These are phyloP conservation scores for Ochropleura plecta DNA, from an alignment of 2,888 invertebrate species.

Conservation along the genomic window DNA sequence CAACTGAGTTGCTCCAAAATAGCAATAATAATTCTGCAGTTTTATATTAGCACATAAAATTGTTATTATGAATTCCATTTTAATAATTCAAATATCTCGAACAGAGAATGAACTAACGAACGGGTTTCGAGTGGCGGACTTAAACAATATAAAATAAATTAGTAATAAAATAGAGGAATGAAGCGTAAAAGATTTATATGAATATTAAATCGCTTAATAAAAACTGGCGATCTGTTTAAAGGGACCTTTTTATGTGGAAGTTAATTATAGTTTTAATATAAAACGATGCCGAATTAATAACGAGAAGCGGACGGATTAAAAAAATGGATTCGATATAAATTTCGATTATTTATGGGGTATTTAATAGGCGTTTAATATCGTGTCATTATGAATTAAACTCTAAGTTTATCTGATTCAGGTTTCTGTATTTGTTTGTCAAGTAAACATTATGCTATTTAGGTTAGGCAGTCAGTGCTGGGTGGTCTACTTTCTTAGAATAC, in stretches of 20 bases:
- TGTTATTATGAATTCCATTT: conserved; percentile 47
- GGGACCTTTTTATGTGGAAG: conserved; percentile 84
- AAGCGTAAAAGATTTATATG: conserved; percentile 82
- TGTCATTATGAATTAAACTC: conserved; percentile 74
- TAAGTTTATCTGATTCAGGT: conserved; percentile 34
- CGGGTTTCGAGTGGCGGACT: conserved; percentile 53
- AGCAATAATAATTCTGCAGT: conserved; percentile 43
- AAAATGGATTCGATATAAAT: conserved; percentile 87
- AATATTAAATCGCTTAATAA: conserved; percentile 84
- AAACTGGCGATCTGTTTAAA: conserved; percentile 82
- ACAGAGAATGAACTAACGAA: conserved; percentile 54
- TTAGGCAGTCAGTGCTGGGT: no score
- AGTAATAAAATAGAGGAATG: conserved; percentile 83
- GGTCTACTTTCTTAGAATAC: conserved; percentile 36
- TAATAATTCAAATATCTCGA: conserved; percentile 53
- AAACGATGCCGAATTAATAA: conserved; percentile 87
- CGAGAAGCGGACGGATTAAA: conserved; percentile 84
- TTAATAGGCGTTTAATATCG: conserved; percentile 82
- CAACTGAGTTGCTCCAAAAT: conserved; percentile 49
- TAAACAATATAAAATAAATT: conserved; percentile 73
- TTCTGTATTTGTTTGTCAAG: conserved; percentile 16
- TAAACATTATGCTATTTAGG: background rate
- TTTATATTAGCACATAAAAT: conserved; percentile 62
- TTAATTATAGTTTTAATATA: conserved; percentile 89
- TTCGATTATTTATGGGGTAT: conserved; percentile 84